Conservation (phyloP, 2,113 vertebrate species). For the Patagioenas fasciata region DNA sequence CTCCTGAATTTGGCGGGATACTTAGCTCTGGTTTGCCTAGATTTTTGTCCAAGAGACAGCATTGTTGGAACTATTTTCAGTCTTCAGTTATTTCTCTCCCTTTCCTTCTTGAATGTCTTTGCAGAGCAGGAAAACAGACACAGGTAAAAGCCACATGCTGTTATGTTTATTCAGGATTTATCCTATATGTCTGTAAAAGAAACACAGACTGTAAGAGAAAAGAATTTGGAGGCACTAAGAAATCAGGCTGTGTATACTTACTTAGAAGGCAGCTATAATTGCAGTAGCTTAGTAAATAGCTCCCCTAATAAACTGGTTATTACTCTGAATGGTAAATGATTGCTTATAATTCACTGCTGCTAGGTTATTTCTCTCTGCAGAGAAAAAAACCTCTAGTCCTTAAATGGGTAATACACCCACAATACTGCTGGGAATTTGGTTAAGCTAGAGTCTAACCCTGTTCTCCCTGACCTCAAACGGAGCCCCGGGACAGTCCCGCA, state of each 20-base stretch:
- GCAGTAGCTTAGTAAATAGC: not conserved
- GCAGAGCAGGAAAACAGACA: not conserved
- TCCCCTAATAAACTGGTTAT: slow-evolving; percentile 24
- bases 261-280: not conserved
- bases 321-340: slow-evolving; percentile 24
- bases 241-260: not conserved
- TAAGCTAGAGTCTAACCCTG: not conserved
- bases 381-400: not conserved
- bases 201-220: not conserved
- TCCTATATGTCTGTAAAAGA: not conserved
- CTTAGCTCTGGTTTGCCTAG: not conserved
- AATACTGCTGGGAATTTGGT: not conserved
- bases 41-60: not conserved
- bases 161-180: not conserved
- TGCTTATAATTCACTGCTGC: not conserved
- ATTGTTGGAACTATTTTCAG: not conserved
- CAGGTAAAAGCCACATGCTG: not conserved
- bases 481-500: not conserved
- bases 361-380: not conserved
- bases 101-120: not conserved
- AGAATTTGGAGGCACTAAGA: not conserved
- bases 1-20: not conserved
- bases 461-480: not conserved
- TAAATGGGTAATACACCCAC: not conserved
- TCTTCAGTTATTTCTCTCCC: not conserved